Conservation (phyloP, 2,797 vertebrate genomes). For the Falco naumanni region DNA sequence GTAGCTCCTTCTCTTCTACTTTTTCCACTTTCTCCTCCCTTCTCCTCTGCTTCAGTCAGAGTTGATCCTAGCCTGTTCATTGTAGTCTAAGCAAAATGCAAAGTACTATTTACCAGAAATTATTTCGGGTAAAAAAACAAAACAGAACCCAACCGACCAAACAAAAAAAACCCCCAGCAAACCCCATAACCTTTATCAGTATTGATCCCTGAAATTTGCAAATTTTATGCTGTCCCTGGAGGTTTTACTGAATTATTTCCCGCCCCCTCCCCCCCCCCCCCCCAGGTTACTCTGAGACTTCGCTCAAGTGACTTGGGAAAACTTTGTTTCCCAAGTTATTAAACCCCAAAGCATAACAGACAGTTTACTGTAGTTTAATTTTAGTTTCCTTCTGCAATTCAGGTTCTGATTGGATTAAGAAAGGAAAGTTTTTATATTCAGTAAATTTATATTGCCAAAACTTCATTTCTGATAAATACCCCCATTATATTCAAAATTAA, state of each 20-base stretch:
- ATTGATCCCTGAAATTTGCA: neutral
- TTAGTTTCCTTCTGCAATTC: neutral
- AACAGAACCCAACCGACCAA: too few relatives aligned
- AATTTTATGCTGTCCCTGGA: neutral
- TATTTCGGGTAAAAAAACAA: neutral
- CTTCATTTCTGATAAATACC: neutral
- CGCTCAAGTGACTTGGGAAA: neutral
- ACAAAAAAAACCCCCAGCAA: too few relatives aligned
- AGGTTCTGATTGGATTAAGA: neutral
- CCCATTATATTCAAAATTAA: neutral
- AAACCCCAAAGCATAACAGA: neutral
- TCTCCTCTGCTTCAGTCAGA: neutral
- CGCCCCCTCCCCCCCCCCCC: too few relatives aligned
- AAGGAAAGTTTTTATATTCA: neutral
- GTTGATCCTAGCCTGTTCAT: neutral
- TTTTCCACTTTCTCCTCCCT: neutral
- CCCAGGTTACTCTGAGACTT: neutral
- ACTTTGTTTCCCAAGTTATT: neutral
- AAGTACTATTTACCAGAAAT: neutral
- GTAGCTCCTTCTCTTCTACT: neutral
- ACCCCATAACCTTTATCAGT: neutral
- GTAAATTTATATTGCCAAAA: neutral
- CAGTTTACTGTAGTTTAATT: neutral
- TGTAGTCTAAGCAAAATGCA: neutral
- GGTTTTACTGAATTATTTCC: neutral